Evolutionary conservation across 2,797 vertebrate species (phyloP).

Genomic region (Pelochelys cantorii): DNA sequence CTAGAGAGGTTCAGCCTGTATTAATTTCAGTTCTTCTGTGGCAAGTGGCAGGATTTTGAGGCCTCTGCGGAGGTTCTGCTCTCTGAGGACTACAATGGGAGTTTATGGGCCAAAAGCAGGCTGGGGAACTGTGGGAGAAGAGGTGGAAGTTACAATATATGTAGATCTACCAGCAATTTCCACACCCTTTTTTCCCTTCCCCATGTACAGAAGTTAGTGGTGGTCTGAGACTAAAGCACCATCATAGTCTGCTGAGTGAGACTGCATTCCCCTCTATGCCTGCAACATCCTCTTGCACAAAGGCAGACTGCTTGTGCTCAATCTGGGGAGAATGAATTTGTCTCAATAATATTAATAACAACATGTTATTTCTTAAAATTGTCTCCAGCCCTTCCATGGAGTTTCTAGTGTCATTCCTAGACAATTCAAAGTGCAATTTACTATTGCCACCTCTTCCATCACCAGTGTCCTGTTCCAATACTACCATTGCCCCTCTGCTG

Average conservation of each 20-base stretch:
- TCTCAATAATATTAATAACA: fast-evolving
- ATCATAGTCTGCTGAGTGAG: not conserved
- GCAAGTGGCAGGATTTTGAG: not conserved
- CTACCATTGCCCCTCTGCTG: fast-evolving
- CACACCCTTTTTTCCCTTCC: not conserved
- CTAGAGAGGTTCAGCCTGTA: not conserved
- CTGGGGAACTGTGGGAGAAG: not conserved
- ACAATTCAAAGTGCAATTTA: fast-evolving
- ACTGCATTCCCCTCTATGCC: not conserved
- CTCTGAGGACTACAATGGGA: not conserved
- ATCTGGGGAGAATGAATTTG: fast-evolving
- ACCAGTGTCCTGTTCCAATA: not conserved
- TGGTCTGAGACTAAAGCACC: not conserved
- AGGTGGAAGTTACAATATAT: not conserved
- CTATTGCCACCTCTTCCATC: fast-evolving
- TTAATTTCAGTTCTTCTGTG: not conserved
- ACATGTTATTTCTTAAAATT: not conserved
- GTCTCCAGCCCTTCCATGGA: not conserved
- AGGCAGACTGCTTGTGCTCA: not conserved
- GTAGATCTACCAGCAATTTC: not conserved
- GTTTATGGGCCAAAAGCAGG: not conserved
- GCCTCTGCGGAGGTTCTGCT: not conserved
- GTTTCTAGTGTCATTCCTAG: fast-evolving
- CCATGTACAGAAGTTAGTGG: not conserved
- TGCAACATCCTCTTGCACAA: fast-evolving